Percentiles rank a stretch among this genome's conserved stretches.
Conservation (phyloP, 2,797 vertebrate genomes). For the Thunnus albacares region DNA sequence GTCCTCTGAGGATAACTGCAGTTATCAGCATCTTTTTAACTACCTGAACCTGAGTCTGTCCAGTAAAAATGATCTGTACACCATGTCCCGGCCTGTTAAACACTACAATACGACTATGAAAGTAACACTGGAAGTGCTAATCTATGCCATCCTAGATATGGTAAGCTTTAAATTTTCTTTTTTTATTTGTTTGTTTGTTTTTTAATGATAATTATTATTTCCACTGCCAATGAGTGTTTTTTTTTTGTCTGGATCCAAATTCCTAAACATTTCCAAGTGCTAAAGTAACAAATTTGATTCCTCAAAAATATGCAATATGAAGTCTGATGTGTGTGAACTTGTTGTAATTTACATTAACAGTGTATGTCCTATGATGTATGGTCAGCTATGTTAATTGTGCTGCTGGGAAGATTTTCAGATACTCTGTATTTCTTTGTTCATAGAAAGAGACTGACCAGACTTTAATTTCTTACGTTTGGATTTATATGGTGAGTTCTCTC, state of each 20-base stretch:
- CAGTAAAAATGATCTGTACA: constrained; percentile 65
- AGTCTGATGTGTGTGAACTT: too few species aligned
- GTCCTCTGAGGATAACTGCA: constrained; percentile 60
- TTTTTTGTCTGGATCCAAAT: too few species aligned
- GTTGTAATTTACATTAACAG: too few species aligned
- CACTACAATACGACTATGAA: constrained; percentile 56
- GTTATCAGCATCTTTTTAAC: constrained; percentile 74
- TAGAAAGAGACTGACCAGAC: constrained; percentile 80
- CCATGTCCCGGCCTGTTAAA: constrained; percentile 72
- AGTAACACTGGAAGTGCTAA: constrained; percentile 66
- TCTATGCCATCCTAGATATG: constrained; percentile 80
- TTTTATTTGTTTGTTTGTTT: too few species aligned
- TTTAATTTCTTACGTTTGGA: constrained; percentile 74
- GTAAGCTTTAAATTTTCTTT: constrained; percentile 41
- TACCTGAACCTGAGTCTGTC: constrained; percentile 68
- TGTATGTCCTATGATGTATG: too few species aligned
- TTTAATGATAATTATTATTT: too few species aligned
- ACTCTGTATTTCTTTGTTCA: constrained; percentile 20
- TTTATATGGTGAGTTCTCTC: constrained; percentile 60
- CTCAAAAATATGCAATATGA: too few species aligned
- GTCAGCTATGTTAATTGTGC: too few species aligned
- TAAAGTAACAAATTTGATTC: too few species aligned
- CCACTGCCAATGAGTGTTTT: too few species aligned
- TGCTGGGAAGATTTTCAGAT: too few species aligned
- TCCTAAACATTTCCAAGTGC: too few species aligned